Percentiles rank a stretch among this genome's conserved stretches.
Evolutionary conservation across 2,113 vertebrate species (phyloP).

Genomic region (Stercorarius parasiticus): DNA sequence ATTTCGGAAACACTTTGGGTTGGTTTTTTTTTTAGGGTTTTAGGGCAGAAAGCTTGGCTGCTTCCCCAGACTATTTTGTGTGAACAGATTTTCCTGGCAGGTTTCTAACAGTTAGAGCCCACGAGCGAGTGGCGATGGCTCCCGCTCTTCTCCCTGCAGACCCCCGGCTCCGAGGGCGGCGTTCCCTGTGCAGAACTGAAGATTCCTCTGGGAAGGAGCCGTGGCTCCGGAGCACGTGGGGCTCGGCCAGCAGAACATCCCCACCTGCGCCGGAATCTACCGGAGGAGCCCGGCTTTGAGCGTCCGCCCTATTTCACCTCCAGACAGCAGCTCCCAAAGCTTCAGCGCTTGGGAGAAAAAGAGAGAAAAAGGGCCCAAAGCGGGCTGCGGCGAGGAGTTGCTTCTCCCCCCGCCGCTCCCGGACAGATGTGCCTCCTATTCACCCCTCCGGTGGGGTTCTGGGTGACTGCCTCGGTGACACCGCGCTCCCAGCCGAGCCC

Average conservation of each 20-base stretch:
- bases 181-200: rapidly evolving
- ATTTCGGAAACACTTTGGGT: background rate
- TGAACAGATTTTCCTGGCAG: background rate
- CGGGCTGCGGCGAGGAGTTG: background rate
- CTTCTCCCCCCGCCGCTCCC: background rate
- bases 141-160: rapidly evolving
- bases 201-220: background rate
- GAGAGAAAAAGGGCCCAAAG: background rate
- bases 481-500: background rate
- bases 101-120: background rate
- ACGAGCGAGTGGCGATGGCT: background rate
- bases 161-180: background rate
- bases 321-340: background rate
- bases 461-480: slow-evolving; percentile 69
- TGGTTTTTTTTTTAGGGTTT: background rate
- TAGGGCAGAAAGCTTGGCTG: rapidly evolving
- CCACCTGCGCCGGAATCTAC: background rate
- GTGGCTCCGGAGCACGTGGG: background rate
- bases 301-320: background rate
- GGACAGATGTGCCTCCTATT: slow-evolving; percentile 73
- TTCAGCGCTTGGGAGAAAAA: background rate
- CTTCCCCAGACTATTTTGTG: background rate
- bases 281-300: background rate
- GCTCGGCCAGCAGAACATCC: background rate
- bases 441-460: slow-evolving; percentile 62